Conservation (phyloP, 2,888 invertebrate genomes). For the Tenodera sinensis region DNA sequence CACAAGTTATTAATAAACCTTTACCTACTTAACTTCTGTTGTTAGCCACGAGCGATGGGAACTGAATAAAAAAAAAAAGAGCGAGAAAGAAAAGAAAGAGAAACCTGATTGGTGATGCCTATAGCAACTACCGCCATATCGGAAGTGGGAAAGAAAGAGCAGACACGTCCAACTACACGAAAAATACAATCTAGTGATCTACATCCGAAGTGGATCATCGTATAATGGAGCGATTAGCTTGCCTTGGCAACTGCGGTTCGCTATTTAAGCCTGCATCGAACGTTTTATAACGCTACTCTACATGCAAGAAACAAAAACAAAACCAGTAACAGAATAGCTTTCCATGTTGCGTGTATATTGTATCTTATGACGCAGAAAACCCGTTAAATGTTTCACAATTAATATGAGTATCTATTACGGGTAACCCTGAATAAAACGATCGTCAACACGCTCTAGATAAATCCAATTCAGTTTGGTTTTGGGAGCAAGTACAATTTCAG, state of each 20-base stretch:
- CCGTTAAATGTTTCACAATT: not conserved
- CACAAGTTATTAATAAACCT: not conserved
- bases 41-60: not conserved
- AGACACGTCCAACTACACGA: not conserved
- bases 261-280: not conserved
- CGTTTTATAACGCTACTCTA: not conserved
- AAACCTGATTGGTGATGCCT: not conserved
- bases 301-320: not conserved
- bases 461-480: no score
- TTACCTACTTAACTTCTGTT: not conserved
- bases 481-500: no score
- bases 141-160: not conserved
- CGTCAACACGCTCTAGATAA: no score
- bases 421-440: no score
- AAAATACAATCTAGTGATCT: not conserved
- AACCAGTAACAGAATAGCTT: not conserved
- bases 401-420: no score
- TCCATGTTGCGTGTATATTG: not conserved
- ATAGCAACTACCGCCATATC: not conserved
- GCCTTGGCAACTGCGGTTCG: not conserved
- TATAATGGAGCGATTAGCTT: not conserved
- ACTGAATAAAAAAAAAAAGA: not conserved
- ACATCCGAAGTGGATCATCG: slow-evolving; percentile 2
- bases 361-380: not conserved
- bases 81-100: no score